Percentiles rank a stretch among this genome's conserved stretches.
Conservation (phyloP, 2,888 invertebrate genomes). For the Cheiracanthium punctorium region DNA sequence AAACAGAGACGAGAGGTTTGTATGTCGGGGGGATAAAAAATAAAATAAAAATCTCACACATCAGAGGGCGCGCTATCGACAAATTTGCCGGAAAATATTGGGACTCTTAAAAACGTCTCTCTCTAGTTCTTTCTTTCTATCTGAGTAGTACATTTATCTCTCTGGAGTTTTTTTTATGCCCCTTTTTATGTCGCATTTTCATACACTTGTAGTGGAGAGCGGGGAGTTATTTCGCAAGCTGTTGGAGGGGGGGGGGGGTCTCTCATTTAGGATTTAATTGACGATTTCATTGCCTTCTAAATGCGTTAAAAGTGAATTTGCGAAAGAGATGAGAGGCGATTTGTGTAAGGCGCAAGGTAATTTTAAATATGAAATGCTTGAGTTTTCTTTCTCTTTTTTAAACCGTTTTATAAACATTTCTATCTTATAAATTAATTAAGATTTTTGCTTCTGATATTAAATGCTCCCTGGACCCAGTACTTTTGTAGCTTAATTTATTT, state of each 20-base stretch:
- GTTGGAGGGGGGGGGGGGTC: too few species aligned
- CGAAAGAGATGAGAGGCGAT: too few species aligned
- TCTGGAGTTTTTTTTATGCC: neutral
- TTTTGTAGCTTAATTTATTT: too few species aligned
- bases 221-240: neutral
- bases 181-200: neutral
- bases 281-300: neutral
- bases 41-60: conserved; percentile 16
- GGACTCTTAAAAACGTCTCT: neutral
- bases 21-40: neutral
- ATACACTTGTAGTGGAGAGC: neutral
- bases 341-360: too few species aligned
- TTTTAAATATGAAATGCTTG: too few species aligned
- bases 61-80: conserved; percentile 39
- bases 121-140: conserved; percentile 24
- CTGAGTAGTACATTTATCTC: neutral
- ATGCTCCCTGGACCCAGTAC: too few species aligned
- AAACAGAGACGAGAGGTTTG: neutral
- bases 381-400: too few species aligned
- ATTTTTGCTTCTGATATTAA: too few species aligned
- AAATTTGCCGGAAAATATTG: conserved; percentile 58
- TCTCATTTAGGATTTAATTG: neutral
- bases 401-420: too few species aligned
- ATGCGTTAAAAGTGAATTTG: too few species aligned
- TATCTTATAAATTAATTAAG: too few species aligned